Evolutionary conservation across 2,888 invertebrate genomes (phyloP), one percentile per base, ranked within the genome.

Genomic region (Pristionchus japonicus): DNA sequence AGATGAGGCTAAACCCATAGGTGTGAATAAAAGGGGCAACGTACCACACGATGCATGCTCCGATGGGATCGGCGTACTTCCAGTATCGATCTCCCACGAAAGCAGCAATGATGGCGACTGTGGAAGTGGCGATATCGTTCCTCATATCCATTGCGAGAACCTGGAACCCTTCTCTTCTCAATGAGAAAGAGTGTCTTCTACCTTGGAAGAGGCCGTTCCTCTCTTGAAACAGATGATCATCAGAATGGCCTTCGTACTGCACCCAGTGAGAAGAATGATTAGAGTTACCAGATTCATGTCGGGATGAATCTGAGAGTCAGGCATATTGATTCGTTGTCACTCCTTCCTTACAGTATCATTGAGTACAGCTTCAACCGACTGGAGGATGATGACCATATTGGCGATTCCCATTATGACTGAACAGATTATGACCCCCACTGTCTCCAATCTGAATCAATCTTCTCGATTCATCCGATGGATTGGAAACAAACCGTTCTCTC

Each of bases 91-190:
- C 91, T 17, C 94, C 95, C 52, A 95, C 91, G 87, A 95, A 94
- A 20, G 95, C 95, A 89, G 95, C 95, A 23, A 94, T 89, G 17
- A 95, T 91, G 6, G 95, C 95, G 0, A 94, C 94, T 27, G 93
- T 87, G 88, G 95, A 95, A 11, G 95, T 95, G 64, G 95, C 89
- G n/a, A 95, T 94, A 90, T 95, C 95, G 91, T 95, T 95, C 15
- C 95, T 90, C 92, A 95, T 95, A 90, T 96, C 95, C 91, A 95
- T 94, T 2, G 95, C 94, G 37, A 95, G 91, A 17, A 92, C 90
- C 70, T 87, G 86, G 47, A 17, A 80, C 47, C 57, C 84, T 57
- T 47, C 23, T 74, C 20, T 6, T 3, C 47, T 27, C 49, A 15
- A n/a, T 77, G 61, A 13, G 27, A 40, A 52, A 57, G n/a, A n/a